Evolutionary conservation across 2,113 vertebrate species (phyloP).

Genomic region (Pomatorhinus ruficollis): DNA sequence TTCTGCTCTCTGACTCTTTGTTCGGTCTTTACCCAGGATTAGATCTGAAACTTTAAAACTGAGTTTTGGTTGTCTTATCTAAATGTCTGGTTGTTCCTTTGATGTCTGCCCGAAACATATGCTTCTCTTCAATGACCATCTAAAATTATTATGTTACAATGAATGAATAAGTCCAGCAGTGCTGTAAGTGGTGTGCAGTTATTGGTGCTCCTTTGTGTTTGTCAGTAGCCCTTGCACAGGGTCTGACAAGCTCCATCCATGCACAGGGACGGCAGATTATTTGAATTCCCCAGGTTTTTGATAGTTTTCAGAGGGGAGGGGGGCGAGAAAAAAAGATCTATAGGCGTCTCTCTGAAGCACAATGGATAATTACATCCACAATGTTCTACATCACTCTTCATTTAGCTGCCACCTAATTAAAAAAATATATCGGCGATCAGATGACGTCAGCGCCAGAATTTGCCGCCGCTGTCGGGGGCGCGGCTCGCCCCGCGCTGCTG

Average conservation of each 20-base stretch:
- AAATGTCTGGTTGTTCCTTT: slow-evolving; percentile 64
- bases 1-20: slow-evolving; percentile 67
- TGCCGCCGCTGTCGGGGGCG: neutral
- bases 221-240: slow-evolving; percentile 40
- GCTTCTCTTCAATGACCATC: slow-evolving; percentile 39
- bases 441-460: neutral
- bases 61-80: slow-evolving; percentile 52
- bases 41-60: slow-evolving; percentile 56
- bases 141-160: slow-evolving; percentile 40
- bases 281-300: slow-evolving; percentile 28
- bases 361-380: slow-evolving; percentile 15
- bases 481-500: neutral
- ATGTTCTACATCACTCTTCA: slow-evolving; percentile 15
- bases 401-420: slow-evolving; percentile 51
- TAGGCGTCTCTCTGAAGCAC: neutral
- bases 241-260: slow-evolving; percentile 33
- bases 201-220: slow-evolving; percentile 67
- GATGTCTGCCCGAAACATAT: slow-evolving; percentile 57
- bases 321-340: neutral
- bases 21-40: slow-evolving; percentile 58
- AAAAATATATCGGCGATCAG: neutral
- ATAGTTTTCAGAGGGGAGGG: neutral
- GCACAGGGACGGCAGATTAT: neutral
- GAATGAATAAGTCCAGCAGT: slow-evolving; percentile 47
- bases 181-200: slow-evolving; percentile 57